Conservation (phyloP, 2,797 vertebrate species). For the Gymnopithys bicolor region DNA sequence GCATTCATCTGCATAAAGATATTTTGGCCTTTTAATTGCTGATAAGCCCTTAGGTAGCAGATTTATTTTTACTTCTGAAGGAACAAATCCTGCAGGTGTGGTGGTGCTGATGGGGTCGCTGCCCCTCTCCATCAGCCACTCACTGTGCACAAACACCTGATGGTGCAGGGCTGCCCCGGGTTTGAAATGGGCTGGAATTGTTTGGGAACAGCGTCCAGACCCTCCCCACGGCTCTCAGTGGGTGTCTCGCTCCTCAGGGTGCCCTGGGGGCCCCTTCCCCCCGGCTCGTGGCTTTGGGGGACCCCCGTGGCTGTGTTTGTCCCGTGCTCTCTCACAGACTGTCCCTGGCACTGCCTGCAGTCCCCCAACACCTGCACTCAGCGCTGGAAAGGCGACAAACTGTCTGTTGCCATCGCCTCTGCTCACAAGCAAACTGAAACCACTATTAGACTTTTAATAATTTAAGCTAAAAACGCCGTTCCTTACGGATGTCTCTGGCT, state of each 20-base stretch:
- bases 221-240: fast-evolving
- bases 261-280: neutral
- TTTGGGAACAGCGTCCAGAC: neutral
- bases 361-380: neutral
- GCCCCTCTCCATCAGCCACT: neutral
- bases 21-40: neutral
- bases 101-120: neutral
- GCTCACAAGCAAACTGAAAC: conserved; percentile 25
- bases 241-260: neutral
- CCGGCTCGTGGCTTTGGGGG: neutral
- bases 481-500: conserved; percentile 26
- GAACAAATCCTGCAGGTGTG: neutral
- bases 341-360: neutral
- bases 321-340: neutral
- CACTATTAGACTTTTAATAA: conserved; percentile 51
- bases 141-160: neutral
- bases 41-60: neutral
- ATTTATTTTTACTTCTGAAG: neutral
- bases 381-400: neutral
- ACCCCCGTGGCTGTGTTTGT: neutral
- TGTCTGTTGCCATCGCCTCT: neutral
- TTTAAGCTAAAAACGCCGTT: conserved; percentile 50
- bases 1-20: neutral
- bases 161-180: fast-evolving
- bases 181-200: neutral